Evolutionary conservation across 37 sponge, comb jelly and placozoan species (phyloP), one percentile per base, ranked within the genome.

Genomic region (Halichondria panicea): DNA sequence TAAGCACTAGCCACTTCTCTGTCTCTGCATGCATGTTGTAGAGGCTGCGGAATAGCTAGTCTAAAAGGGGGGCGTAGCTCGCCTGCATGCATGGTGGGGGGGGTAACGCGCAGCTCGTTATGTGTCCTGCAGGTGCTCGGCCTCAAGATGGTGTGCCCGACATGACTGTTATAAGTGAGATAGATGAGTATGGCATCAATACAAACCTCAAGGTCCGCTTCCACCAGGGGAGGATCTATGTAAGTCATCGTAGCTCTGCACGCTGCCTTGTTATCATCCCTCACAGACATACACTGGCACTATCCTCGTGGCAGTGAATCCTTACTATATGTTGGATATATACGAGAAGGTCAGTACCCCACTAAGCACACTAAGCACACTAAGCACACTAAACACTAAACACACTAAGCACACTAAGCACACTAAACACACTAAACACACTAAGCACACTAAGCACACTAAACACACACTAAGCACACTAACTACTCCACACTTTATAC

Each of bases 111-210:
- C n/a, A n/a, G n/a, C 70, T 68, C 28, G 40, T 68, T 50, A 33
- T 42, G 32, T 33, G 34, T 53, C 56, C 13, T 79, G 71, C 71
- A 89, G 93, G 96, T 45, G 96, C 96, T n/a, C 74, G 54, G 54
- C 96, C 96, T 15, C 46, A 69, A 36, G 96, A 95, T 76, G 96
- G 96, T 13, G 96, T 95, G 0, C 96, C 93, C 4, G 96, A 95
- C 77, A 95, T 95, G 96, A 95, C 96, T 4, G 83, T 91, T 35
- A 88, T 95, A 80, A 92, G 92, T 45, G 96, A 95, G 15, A 91
- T 95, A 24, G 96, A 95, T 56, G 92, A 89, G 41, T 77, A 63
- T 53, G 96, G 96, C 55, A 95, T 95, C 75, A 95, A 95, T 63
- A 85, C 81, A 3, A 95, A 95, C 68, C 89, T 95, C 61, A 79